Evolutionary conservation across 1,140 invertebrate species (phyloP).

Genomic region (Trachymyrmex cornetzi): DNA sequence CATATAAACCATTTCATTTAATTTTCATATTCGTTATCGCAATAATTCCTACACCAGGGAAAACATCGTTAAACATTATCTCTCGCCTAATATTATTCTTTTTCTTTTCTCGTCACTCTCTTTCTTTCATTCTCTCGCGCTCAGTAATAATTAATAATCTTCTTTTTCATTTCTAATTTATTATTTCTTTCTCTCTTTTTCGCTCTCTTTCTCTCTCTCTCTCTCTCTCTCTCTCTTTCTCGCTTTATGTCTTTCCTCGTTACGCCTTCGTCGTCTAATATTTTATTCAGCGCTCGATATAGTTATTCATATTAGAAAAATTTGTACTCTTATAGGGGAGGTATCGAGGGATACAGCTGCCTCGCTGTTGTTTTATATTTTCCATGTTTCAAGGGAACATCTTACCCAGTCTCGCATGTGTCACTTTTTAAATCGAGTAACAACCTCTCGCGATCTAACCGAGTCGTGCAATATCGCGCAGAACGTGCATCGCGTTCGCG

Average conservation of each 20-base stretch:
- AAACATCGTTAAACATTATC: conserved; percentile 85
- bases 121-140: conserved; percentile 18
- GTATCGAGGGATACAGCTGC: conserved; percentile 83
- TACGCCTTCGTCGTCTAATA: conserved; percentile 68
- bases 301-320: conserved; percentile 85
- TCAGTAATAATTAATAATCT: conserved; percentile 81
- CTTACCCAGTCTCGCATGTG: conserved; percentile 64
- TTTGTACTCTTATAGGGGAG: conserved; percentile 86
- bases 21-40: conserved; percentile 78
- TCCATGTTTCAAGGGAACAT: conserved; percentile 66
- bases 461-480: conserved; percentile 41
- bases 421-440: conserved; percentile 26
- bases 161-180: conserved; percentile 72
- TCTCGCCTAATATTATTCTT: conserved; percentile 67
- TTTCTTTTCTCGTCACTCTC: conserved; percentile 32
- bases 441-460: conserved; percentile 48
- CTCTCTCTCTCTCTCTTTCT: conserved; percentile 43
- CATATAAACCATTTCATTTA: conserved; percentile 82
- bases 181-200: conserved; percentile 59
- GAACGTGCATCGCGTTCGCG: conserved; percentile 45
- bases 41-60: conserved; percentile 83
- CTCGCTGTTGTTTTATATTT: conserved; percentile 69
- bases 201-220: conserved; percentile 31
- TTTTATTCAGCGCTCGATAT: conserved; percentile 83
- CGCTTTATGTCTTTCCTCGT: conserved; percentile 55